Evolutionary conservation across 2,888 invertebrate genomes (phyloP).

Genomic region (Corythucha ciliata): DNA sequence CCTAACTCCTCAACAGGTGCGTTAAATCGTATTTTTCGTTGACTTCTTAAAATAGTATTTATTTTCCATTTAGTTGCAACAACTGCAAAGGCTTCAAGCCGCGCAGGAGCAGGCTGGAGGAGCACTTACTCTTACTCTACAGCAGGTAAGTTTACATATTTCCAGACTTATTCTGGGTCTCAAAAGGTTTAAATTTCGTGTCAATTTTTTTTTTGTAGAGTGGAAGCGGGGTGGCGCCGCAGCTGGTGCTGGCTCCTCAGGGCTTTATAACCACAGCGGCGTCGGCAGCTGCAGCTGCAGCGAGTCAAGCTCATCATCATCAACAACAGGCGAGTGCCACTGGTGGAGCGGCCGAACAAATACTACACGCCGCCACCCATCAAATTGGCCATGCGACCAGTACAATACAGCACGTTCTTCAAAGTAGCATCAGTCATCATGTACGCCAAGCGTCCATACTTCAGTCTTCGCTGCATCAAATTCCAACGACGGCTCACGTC

Average conservation of each 20-base stretch:
- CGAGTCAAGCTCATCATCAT: too few species aligned
- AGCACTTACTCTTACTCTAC: slow-evolving; percentile 41
- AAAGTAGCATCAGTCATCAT: slow-evolving; percentile 36
- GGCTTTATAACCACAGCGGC: slow-evolving; percentile 27
- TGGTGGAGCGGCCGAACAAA: slow-evolving; percentile 24
- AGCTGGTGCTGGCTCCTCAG: slow-evolving; percentile 34
- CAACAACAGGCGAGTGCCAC: too few species aligned
- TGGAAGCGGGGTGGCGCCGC: slow-evolving; percentile 35
- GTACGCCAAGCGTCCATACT: slow-evolving; percentile 36
- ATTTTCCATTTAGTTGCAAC: slow-evolving; percentile 33
- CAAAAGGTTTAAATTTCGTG: neutral
- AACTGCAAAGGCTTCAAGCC: slow-evolving; percentile 42
- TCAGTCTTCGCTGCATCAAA: slow-evolving; percentile 32
- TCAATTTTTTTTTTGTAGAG: slow-evolving; percentile 22
- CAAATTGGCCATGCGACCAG: slow-evolving; percentile 30
- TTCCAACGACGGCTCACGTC: slow-evolving; percentile 15
- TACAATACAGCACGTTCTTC: slow-evolving; percentile 37
- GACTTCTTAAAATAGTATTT: neutral
- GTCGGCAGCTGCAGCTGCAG: too few species aligned
- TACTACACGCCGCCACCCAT: slow-evolving; percentile 27
- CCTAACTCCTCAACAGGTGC: slow-evolving; percentile 39
- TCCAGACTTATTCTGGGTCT: neutral
- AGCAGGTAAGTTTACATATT: slow-evolving; percentile 32
- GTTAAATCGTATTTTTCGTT: neutral
- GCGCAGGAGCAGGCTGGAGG: slow-evolving; percentile 43